phyloP scores from a whole-genome alignment of 2,888 invertebrate genomes.

The Ophioninae sp. region DNA sequence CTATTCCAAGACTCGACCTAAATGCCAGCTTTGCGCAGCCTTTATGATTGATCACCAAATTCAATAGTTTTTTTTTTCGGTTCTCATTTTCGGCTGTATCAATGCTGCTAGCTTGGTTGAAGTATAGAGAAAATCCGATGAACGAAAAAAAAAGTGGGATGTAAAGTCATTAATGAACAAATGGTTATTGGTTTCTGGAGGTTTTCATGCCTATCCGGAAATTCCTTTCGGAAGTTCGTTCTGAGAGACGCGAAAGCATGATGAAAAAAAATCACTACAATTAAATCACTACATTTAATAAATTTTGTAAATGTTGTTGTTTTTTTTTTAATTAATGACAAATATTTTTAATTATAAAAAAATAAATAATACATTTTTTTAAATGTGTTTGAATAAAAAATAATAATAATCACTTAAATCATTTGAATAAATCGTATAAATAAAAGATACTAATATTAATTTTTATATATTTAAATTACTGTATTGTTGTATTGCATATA shows the following conservation, averaged over 20 bases:
- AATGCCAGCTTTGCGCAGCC: neutral
- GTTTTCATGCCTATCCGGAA: neutral
- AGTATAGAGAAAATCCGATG: neutral
- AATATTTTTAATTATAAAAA: too few species aligned
- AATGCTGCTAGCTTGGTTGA: neutral
- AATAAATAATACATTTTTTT: too few species aligned
- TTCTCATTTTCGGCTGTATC: too few species aligned
- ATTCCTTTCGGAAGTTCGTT: neutral
- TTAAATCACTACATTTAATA: too few species aligned
- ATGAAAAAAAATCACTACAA: neutral
- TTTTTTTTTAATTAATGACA: too few species aligned
- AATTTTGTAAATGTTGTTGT: too few species aligned
- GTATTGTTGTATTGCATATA: too few species aligned
- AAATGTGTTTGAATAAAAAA: too few species aligned
- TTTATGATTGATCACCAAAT: conserved; percentile 2
- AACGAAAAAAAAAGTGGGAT: neutral
- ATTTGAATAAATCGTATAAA: too few species aligned
- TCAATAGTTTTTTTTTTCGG: neutral
- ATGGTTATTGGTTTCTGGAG: neutral
- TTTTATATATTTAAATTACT: too few species aligned
- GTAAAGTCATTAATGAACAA: neutral
- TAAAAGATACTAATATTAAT: too few species aligned
- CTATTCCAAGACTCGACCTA: neutral
- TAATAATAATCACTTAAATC: too few species aligned
- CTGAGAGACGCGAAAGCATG: neutral